These are phyloP conservation scores for Euproctis similis DNA, from an alignment of 2,888 invertebrate species.

Conservation along the genomic window DNA sequence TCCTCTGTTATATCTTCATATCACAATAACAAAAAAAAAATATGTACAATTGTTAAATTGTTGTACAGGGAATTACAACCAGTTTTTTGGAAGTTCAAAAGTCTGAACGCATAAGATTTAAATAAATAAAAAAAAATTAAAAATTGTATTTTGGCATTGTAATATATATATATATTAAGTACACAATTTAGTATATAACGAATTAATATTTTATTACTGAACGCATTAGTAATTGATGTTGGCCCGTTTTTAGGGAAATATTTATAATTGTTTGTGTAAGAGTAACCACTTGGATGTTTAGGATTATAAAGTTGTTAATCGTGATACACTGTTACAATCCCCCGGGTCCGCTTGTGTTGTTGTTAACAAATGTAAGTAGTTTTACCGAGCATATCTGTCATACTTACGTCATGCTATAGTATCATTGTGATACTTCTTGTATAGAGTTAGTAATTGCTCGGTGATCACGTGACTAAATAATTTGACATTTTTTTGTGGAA, in stretches of 20 bases:
- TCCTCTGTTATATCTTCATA: slow-evolving; percentile 56
- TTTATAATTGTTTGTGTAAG: slow-evolving; percentile 42
- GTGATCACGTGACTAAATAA: slow-evolving; percentile 8
- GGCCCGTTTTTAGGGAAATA: slow-evolving; percentile 55
- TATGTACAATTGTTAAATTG: slow-evolving; percentile 66
- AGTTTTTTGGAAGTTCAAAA: slow-evolving; percentile 68
- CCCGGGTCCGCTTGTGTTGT: slow-evolving; percentile 35
- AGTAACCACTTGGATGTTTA: slow-evolving; percentile 61
- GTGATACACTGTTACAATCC: slow-evolving; percentile 60
- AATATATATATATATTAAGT: too few species aligned
- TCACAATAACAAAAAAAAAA: slow-evolving; percentile 70
- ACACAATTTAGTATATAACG: slow-evolving; percentile 66
- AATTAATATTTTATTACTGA: slow-evolving; percentile 71
- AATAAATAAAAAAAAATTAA: slow-evolving; percentile 19
- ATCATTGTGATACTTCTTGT: slow-evolving; percentile 8
- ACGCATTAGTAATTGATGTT: slow-evolving; percentile 64
- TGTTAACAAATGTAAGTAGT: slow-evolving; percentile 14
- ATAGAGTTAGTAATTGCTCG: slow-evolving; percentile 16
- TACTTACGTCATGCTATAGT: too few species aligned
- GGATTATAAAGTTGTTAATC: slow-evolving; percentile 55
- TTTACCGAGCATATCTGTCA: slow-evolving; percentile 15
- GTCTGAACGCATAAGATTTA: slow-evolving; percentile 68
- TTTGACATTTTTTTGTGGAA: slow-evolving; percentile 19
- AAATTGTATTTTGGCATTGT: slow-evolving; percentile 75
- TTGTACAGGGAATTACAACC: slow-evolving; percentile 71